phyloP scores from a whole-genome alignment of 1,140 invertebrate species.

The Drosophila tsacasi region DNA sequence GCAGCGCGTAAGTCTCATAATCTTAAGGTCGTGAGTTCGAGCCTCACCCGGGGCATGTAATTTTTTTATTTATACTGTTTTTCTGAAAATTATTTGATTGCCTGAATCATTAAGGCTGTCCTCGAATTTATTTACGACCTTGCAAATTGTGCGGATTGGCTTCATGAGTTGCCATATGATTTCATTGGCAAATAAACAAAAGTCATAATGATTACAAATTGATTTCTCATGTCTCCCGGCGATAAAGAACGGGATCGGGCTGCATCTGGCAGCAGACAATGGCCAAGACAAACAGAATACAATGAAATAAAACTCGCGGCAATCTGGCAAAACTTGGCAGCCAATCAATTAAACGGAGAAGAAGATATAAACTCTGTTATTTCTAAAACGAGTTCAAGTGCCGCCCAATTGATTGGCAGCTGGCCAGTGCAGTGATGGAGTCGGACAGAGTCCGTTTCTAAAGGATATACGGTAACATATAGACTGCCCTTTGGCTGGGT shows the following conservation, averaged over 20 bases:
- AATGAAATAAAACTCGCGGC: constrained; percentile 67
- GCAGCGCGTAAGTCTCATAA: constrained; percentile 98
- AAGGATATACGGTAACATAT: constrained; percentile 11
- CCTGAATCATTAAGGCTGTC: not conserved
- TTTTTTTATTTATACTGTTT: constrained; percentile 85
- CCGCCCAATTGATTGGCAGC: constrained; percentile 57
- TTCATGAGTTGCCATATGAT: constrained; percentile 21
- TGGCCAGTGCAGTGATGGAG: constrained; percentile 56
- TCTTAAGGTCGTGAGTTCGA: constrained; percentile 98
- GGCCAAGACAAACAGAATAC: constrained; percentile 44
- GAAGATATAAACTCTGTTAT: constrained; percentile 63
- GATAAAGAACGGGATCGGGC: constrained; percentile 7
- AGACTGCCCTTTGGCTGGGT: constrained; percentile 26
- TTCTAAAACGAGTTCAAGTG: constrained; percentile 48
- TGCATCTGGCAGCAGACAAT: constrained; percentile 56
- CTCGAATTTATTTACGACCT: constrained; percentile 3
- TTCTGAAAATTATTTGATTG: constrained; percentile 5
- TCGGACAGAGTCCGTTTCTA: constrained; percentile 3
- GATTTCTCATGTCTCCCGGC: constrained; percentile 52
- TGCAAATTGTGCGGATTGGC: constrained; percentile 5
- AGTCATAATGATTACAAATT: constrained; percentile 65
- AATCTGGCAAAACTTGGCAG: constrained; percentile 65
- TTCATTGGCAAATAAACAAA: constrained; percentile 53
- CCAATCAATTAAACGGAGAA: constrained; percentile 71
- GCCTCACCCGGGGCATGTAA: constrained; percentile 94